Evolutionary conservation across 2,113 vertebrate species (phyloP), one percentile per base, ranked within the genome.

Genomic region (human): DNA sequence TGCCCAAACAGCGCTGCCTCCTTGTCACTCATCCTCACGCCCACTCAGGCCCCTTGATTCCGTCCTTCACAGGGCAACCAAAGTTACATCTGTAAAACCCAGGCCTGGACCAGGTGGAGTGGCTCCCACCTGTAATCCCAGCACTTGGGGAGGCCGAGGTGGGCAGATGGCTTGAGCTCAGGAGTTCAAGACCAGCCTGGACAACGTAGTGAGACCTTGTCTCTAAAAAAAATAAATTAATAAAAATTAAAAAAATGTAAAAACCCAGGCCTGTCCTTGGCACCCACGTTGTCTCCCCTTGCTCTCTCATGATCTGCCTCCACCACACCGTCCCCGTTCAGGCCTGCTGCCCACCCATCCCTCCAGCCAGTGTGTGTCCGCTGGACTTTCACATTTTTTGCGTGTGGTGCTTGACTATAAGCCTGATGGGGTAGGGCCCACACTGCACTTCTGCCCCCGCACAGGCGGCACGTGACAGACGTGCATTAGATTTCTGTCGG

Each of bases 401-500:
- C 75, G 43, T 52, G 55, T 23, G 72, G 48, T 35, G 32, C 6
- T 85, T 82, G 68, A 61, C 43, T 14, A 0, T 55, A 8, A 90
- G 78, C 61, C 68, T 75, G n/a, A 1, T 4, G 0, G 40, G 27
- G 5, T 64, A 30, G 27, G 61, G 27, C 61, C 61, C 61, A 64
- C 27, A 1, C 27, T 64, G 75, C 32, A 8, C 25, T 40, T 6
- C 20, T 1, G 0, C 12, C 17, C 35, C 30, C 14, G 11, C 30
- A 6, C 9, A 14, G 59, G n/a, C 2, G 1, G 50, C 73, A 11
- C 30, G 0, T 6, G n/a, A 3, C n/a, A 38, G 32, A 52, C 11
- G 0, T 1, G 0, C 30, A 3, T 18, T 59, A 52, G 78, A 22
- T 68, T 75, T 90, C 68, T 93, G 20, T 48, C n/a, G 50, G 20